Evolutionary conservation across 2,888 invertebrate species (phyloP).

Genomic region (Autographa gamma): DNA sequence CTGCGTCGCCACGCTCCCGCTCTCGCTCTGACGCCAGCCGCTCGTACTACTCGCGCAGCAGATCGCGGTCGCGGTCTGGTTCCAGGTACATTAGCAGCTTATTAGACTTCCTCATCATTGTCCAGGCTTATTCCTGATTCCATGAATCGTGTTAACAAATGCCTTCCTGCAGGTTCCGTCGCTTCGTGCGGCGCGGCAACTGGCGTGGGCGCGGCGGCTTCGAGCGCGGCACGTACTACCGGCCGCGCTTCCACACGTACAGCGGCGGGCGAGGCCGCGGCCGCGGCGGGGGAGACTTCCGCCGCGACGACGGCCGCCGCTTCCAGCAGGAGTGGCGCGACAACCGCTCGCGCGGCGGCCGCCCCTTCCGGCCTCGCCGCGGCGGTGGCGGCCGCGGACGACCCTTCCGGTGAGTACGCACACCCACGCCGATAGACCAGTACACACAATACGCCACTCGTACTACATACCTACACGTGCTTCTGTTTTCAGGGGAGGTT

Average conservation of each 20-base stretch:
- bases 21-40: conserved; percentile 91
- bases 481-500: conserved; percentile 76
- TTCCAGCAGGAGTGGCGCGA: conserved; percentile 76
- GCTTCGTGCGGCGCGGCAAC: conserved; percentile 85
- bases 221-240: conserved; percentile 94
- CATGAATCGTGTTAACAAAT: background rate
- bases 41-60: conserved; percentile 88
- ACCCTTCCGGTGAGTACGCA: conserved; percentile 77
- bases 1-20: conserved; percentile 85
- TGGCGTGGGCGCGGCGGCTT: conserved; percentile 89
- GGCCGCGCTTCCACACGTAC: conserved; percentile 92
- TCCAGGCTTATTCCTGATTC: background rate
- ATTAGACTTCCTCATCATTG: background rate
- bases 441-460: background rate
- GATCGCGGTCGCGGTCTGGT: conserved; percentile 89
- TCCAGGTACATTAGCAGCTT: conserved; percentile 83
- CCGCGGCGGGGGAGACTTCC: conserved; percentile 81
- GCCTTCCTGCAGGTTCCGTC: conserved; percentile 69
- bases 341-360: conserved; percentile 77
- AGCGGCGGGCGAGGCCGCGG: conserved; percentile 88
- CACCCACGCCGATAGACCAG: background rate
- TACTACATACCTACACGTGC: background rate
- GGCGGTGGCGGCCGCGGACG: conserved; percentile 82
- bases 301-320: conserved; percentile 76
- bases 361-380: conserved; percentile 81